These are phyloP conservation scores for Pheosia tremula DNA, from an alignment of 2,888 invertebrate species.

Conservation along the genomic window DNA sequence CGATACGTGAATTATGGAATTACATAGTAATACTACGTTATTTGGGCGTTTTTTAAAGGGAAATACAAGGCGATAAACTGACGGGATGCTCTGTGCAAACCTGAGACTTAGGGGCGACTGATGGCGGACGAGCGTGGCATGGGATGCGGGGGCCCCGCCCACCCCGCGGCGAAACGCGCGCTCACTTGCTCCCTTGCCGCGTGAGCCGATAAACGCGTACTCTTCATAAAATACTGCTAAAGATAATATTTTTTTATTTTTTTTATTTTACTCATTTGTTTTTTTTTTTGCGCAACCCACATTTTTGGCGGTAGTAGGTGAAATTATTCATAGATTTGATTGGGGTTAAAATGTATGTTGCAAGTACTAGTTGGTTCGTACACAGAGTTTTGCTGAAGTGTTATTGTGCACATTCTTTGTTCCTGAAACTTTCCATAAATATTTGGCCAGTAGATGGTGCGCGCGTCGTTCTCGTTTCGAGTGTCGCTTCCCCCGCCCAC, in stretches of 20 bases:
- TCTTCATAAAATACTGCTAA: neutral
- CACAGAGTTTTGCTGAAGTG: constrained; percentile 3
- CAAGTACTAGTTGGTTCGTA: neutral
- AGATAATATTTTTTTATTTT: no score
- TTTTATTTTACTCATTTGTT: no score
- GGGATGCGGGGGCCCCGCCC: constrained; percentile 58
- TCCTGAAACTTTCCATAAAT: constrained; percentile 23
- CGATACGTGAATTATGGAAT: constrained; percentile 17
- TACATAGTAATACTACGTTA: constrained; percentile 29
- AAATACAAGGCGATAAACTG: constrained; percentile 52
- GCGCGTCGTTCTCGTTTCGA: constrained; percentile 58
- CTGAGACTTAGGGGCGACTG: constrained; percentile 82
- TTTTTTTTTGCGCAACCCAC: no score
- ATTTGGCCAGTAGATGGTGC: constrained; percentile 44
- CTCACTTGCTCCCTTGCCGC: constrained; percentile 50
- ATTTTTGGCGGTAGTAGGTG: no score
- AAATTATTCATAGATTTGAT: no score
- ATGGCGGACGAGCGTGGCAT: constrained; percentile 66
- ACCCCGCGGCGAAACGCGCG: constrained; percentile 47
- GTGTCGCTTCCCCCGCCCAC: constrained; percentile 39
- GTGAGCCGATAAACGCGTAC: constrained; percentile 17
- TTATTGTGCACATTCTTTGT: constrained; percentile 24
- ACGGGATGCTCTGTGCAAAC: constrained; percentile 79
- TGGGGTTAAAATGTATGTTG: constrained; percentile 3
- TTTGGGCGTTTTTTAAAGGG: constrained; percentile 32